Evolutionary conservation across 2,888 invertebrate genomes (phyloP).

Genomic region (Caenorhabditis zanzibari): DNA sequence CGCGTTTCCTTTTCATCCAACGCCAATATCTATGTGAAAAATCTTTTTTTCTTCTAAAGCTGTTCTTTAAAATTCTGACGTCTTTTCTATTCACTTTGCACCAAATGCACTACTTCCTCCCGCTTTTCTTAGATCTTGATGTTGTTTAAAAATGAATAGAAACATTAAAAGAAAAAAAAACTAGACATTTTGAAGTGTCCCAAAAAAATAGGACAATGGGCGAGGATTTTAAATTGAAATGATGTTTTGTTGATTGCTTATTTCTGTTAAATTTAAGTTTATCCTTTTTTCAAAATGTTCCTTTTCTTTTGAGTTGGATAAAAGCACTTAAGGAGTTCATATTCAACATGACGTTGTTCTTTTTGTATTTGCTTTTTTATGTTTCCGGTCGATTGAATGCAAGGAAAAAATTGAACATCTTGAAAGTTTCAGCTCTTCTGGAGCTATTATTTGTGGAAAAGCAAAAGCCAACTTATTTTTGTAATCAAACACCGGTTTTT

Average conservation of each 20-base stretch:
- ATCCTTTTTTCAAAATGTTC: not conserved
- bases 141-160: conserved; percentile 34
- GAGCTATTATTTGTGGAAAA: too few relatives aligned
- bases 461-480: too few relatives aligned
- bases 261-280: not conserved
- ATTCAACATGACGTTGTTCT: conserved; percentile 3
- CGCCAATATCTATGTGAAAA: not conserved
- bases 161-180: conserved; percentile 1
- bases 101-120: not conserved
- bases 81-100: conserved; percentile 18
- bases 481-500: too few relatives aligned
- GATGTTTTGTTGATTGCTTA: not conserved
- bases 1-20: not conserved
- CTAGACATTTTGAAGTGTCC: conserved; percentile 20
- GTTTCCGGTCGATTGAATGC: conserved; percentile 1
- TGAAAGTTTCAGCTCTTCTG: too few relatives aligned
- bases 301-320: not conserved
- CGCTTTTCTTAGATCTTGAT: conserved; percentile 5
- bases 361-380: not conserved
- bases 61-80: conserved; percentile 15
- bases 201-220: conserved; percentile 10
- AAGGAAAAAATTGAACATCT: not conserved
- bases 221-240: not conserved
- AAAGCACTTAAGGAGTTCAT: not conserved
- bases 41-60: not conserved